Conservation (phyloP, 30 jellyfish, hydroid and myxozoan species). For the Mastigias papua region DNA sequence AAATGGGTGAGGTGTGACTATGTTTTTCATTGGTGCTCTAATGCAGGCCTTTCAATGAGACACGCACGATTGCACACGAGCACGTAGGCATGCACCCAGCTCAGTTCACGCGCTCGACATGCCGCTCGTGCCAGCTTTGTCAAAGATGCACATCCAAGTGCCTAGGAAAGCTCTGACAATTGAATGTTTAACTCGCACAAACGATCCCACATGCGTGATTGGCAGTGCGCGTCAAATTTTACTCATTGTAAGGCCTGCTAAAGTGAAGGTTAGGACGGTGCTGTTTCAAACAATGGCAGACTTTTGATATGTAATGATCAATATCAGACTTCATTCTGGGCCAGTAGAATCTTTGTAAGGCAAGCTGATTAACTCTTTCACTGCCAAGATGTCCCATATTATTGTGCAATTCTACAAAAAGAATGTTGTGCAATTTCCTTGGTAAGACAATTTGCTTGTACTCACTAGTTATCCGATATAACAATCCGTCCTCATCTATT, state of each 20-base stretch:
- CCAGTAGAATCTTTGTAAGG: conserved; percentile 44
- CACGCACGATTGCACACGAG: too few relatives aligned
- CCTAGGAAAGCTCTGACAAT: too few relatives aligned
- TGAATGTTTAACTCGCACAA: too few relatives aligned
- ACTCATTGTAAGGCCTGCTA: too few relatives aligned
- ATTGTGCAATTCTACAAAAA: conserved; percentile 20
- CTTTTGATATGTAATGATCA: conserved; percentile 3
- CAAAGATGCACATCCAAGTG: too few relatives aligned
- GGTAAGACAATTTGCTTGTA: conserved; percentile 44
- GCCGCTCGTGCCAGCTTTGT: too few relatives aligned
- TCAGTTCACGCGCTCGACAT: too few relatives aligned
- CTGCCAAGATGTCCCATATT: conserved; percentile 20
- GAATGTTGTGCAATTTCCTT: not conserved
- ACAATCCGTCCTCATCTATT: conserved; percentile 30
- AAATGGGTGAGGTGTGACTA: conserved; percentile 10
- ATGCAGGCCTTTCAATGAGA: not conserved
- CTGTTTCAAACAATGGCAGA: conserved; percentile 26
- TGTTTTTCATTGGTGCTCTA: conserved; percentile 40
- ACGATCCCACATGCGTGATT: too few relatives aligned
- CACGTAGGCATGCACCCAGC: too few relatives aligned
- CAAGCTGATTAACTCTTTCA: conserved; percentile 29
- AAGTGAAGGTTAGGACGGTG: conserved; percentile 6
- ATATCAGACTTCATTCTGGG: conserved; percentile 42
- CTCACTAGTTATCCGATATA: conserved; percentile 13
- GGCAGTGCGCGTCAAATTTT: too few relatives aligned